Percentiles rank a stretch among this genome's conserved stretches.
These are phyloP conservation scores for Platanista minor DNA, from an alignment of 2,113 vertebrate species.

Conservation along the genomic window DNA sequence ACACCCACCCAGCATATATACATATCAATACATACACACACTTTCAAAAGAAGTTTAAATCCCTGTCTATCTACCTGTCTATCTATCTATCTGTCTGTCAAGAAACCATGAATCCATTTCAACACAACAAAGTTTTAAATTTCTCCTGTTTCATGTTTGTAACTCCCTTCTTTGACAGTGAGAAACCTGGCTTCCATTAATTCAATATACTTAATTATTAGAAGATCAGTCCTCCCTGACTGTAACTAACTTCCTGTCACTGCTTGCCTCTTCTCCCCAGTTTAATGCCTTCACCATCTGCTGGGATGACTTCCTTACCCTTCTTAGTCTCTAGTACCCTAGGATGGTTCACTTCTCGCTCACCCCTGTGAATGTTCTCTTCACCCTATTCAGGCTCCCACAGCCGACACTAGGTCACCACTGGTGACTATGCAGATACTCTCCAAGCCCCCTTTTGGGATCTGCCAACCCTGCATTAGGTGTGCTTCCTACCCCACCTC, in stretches of 20 bases:
- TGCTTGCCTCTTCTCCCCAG: not conserved
- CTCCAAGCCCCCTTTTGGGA: not conserved
- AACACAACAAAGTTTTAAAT: not conserved
- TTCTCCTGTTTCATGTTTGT: conserved; percentile 21
- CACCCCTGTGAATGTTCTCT: not conserved
- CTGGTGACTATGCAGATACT: not conserved
- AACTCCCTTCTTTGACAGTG: not conserved
- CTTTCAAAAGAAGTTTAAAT: not conserved
- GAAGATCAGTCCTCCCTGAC: not conserved
- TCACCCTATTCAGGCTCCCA: not conserved
- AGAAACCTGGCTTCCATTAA: not conserved
- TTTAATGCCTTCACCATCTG: not conserved
- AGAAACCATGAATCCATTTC: not conserved
- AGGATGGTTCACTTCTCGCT: not conserved
- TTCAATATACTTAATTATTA: not conserved
- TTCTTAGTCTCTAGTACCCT: not conserved
- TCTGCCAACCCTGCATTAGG: not conserved
- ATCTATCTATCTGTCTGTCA: not conserved
- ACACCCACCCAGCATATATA: not conserved
- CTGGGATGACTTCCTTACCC: not conserved
- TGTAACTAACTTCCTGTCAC: not conserved
- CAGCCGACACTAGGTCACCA: not conserved
- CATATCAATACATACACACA: not conserved
- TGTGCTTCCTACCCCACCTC: not conserved
- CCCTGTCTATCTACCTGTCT: not conserved